Base-by-base conservation (phyloP, 2,113 vertebrate species). In the Lophotis ruficrista region DNA sequence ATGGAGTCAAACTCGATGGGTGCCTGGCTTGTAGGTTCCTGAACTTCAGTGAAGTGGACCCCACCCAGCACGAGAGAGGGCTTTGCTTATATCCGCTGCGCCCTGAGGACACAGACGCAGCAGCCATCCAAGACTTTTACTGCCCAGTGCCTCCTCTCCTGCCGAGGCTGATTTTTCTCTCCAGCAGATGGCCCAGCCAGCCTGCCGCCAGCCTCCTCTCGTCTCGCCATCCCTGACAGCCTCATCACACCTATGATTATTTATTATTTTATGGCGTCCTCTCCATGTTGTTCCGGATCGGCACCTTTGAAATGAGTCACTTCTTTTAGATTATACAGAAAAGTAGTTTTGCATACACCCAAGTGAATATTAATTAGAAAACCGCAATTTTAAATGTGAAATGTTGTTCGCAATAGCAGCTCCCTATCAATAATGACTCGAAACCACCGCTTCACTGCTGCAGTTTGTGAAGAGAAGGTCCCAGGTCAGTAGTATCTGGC, bases 121-220 rank as follows among this genome's bases (percentile, higher is more conserved):
- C 45, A 18, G 33, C 33, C 38, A 37, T 2, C 28, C 17, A 3
- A 1, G 35, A 33, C 8, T 9, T 43, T 43, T 21, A 20, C 82
- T 48, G 70, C 81, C 14, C 60, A 18, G 73, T 4, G 57, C 31
- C 33, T 45, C 47, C 24, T 17, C 28, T 45, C 47, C 24, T 17
- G 54, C 56, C 4, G 38, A 5, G 0, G 0, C 4, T 51, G 37
- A 28, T 19, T 45, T 21, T 18, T 73, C 77, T 89, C 73, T 79
- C 95, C 96, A 95, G 95, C 82, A 91, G 94, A 70, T 87, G 90
- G 95, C 87, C 51, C 69, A 81, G 77, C 30, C 45, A 90, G 91
- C 91, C 58, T 1, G 0, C 84, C 87, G 71, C 50, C 70, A 56
- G 80, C 83, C 9, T 0, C 8, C 10, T 33, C 82, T 0, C 8